A percentile compares a stretch with the other conserved stretches of the same genome.
Evolutionary conservation across 2,888 invertebrate genomes (phyloP).

Genomic region (Aethes cnicana): DNA sequence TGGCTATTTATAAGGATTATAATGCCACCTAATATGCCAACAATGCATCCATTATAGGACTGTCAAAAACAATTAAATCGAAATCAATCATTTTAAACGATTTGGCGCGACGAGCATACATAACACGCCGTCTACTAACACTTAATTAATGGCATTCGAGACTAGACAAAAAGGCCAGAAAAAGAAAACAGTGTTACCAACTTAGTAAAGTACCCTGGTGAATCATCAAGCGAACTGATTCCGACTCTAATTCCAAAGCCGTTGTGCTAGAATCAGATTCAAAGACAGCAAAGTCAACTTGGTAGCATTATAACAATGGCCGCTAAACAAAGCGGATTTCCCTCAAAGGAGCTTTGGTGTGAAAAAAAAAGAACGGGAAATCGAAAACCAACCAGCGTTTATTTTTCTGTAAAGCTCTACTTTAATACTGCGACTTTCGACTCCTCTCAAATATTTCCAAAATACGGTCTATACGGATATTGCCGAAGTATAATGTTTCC

Average conservation of each 20-base stretch:
- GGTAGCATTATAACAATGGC: slow-evolving; percentile 42
- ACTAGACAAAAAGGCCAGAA: slow-evolving; percentile 46
- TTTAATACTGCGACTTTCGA: not conserved
- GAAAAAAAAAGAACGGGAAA: slow-evolving; percentile 39
- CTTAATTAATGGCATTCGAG: slow-evolving; percentile 43
- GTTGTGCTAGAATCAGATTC: slow-evolving; percentile 8
- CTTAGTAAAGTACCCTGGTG: not conserved
- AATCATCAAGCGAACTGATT: slow-evolving; percentile 4
- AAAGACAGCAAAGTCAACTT: slow-evolving; percentile 22
- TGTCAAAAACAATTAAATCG: slow-evolving; percentile 3
- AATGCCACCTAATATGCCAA: slow-evolving; percentile 1
- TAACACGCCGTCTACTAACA: slow-evolving; percentile 21
- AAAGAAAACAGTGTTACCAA: slow-evolving; percentile 40
- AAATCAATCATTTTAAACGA: slow-evolving; percentile 14
- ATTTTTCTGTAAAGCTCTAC: slow-evolving; percentile 18
- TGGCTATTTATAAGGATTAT: not conserved
- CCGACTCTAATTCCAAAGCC: not conserved
- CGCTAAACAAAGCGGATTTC: slow-evolving; percentile 44
- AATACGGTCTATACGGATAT: too few relatives aligned
- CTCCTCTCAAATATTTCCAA: too few relatives aligned
- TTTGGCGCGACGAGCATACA: slow-evolving; percentile 17
- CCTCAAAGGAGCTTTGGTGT: slow-evolving; percentile 47
- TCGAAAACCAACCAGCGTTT: slow-evolving; percentile 28
- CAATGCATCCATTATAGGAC: slow-evolving; percentile 5
- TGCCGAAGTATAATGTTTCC: too few relatives aligned